These are phyloP conservation scores for Sebastes oblongus DNA, from an alignment of 2,797 vertebrate genomes.

Conservation along the genomic window DNA sequence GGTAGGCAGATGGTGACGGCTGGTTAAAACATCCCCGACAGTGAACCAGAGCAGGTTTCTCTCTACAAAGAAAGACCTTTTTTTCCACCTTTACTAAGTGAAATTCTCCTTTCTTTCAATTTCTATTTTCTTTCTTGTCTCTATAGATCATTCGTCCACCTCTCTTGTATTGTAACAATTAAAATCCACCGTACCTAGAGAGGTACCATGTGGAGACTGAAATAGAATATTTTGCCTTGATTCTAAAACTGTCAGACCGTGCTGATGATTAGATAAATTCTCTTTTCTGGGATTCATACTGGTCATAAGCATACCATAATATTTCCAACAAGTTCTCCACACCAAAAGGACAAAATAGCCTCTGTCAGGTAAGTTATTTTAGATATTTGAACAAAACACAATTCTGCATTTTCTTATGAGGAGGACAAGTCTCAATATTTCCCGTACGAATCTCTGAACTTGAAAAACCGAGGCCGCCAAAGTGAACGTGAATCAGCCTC, in stretches of 20 bases:
- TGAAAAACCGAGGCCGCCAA: background rate
- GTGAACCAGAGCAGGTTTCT: constrained; percentile 28
- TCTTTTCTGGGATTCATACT: background rate
- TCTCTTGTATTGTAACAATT: background rate
- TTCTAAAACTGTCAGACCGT: background rate
- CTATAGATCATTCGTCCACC: background rate
- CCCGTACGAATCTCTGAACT: background rate
- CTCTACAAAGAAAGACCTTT: constrained; percentile 5
- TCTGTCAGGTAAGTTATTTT: background rate
- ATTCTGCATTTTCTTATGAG: background rate
- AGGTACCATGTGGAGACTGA: too few species aligned
- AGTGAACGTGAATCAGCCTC: background rate
- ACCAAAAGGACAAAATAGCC: background rate
- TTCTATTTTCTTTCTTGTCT: background rate
- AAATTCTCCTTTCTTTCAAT: background rate
- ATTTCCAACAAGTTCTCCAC: background rate
- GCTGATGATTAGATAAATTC: background rate
- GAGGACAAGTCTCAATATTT: background rate
- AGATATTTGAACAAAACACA: background rate
- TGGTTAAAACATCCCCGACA: constrained; percentile 58
- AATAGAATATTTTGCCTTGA: too few species aligned
- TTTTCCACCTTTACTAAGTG: background rate
- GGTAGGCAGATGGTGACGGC: constrained; percentile 64
- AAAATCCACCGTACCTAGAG: background rate
- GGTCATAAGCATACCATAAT: background rate